A percentile compares a stretch with the other conserved stretches of the same genome.
Conservation (phyloP, 2,113 vertebrate species). For the Percina caprodes region DNA sequence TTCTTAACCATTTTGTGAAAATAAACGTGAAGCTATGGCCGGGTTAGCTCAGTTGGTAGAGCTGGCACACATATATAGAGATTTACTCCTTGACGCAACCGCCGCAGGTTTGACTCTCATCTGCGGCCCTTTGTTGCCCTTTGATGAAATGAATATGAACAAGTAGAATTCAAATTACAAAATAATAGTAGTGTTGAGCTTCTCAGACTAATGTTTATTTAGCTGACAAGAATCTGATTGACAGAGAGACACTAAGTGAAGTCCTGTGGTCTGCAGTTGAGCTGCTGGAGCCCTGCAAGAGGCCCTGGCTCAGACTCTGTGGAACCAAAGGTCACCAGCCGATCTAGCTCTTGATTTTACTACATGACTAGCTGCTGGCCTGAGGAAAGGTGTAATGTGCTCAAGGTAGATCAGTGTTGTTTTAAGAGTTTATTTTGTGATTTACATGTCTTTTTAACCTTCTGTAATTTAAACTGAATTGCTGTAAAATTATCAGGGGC, state of each 20-base stretch:
- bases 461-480: not conserved
- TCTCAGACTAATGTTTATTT: slow-evolving; percentile 34
- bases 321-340: slow-evolving; percentile 47
- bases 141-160: too few species aligned
- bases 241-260: slow-evolving; percentile 32
- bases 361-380: not conserved
- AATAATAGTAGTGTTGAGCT: not conserved
- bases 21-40: too few species aligned
- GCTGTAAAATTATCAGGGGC: not conserved
- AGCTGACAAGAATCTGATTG: slow-evolving; percentile 31
- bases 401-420: not conserved
- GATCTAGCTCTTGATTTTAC: slow-evolving; percentile 9
- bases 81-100: too few species aligned
- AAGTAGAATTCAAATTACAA: not conserved
- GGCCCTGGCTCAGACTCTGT: slow-evolving; percentile 38
- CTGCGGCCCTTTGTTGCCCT: too few species aligned
- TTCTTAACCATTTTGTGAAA: too few species aligned
- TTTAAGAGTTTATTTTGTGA: not conserved
- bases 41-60: too few species aligned
- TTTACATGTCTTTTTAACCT: not conserved
- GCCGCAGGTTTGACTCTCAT: too few species aligned
- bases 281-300: slow-evolving; percentile 31
- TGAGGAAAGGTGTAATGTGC: not conserved
- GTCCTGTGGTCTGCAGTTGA: slow-evolving; percentile 31
- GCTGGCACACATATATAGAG: too few species aligned